A percentile compares a stretch with the other conserved stretches of the same genome.
These are phyloP conservation scores for Carcina quercana DNA, from an alignment of 2,888 invertebrate species.

Conservation along the genomic window DNA sequence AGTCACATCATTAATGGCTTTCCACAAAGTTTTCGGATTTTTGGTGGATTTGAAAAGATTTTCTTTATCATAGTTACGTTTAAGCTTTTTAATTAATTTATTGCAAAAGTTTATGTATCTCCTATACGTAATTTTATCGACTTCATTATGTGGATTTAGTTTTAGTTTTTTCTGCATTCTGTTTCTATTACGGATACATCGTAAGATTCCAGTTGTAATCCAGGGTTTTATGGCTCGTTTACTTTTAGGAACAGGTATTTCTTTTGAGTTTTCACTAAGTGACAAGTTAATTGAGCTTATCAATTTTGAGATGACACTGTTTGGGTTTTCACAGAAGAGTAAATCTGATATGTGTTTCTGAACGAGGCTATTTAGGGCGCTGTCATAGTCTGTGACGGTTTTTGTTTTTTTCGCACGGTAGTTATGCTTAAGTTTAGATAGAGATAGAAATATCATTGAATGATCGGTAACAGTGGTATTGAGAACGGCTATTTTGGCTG, in stretches of 20 bases:
- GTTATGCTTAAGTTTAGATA: not conserved
- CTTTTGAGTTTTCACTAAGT: not conserved
- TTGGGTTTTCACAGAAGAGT: not conserved
- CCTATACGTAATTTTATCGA: slow-evolving; percentile 3
- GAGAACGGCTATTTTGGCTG: not conserved
- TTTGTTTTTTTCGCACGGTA: not conserved
- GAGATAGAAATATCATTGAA: slow-evolving; percentile 2
- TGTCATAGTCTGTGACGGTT: not conserved
- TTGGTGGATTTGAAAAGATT: not conserved
- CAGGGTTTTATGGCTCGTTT: slow-evolving; percentile 7
- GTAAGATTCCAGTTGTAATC: slow-evolving; percentile 6
- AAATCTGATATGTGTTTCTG: not conserved
- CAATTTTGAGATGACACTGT: not conserved
- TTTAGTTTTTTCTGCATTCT: slow-evolving; percentile 3
- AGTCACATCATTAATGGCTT: slow-evolving; percentile 3
- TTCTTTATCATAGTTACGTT: slow-evolving; percentile 5
- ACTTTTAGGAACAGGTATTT: slow-evolving; percentile 2
- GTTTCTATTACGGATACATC: slow-evolving; percentile 5
- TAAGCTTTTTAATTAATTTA: slow-evolving; percentile 5
- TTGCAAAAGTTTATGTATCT: slow-evolving; percentile 7
- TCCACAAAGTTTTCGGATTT: slow-evolving; percentile 7
- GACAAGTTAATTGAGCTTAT: not conserved
- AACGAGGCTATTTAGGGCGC: not conserved
- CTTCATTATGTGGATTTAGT: slow-evolving; percentile 1
- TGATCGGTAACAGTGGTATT: slow-evolving; percentile 11